Evolutionary conservation across 2,113 vertebrate genomes (phyloP).

Genomic region (Actinemys pallida): DNA sequence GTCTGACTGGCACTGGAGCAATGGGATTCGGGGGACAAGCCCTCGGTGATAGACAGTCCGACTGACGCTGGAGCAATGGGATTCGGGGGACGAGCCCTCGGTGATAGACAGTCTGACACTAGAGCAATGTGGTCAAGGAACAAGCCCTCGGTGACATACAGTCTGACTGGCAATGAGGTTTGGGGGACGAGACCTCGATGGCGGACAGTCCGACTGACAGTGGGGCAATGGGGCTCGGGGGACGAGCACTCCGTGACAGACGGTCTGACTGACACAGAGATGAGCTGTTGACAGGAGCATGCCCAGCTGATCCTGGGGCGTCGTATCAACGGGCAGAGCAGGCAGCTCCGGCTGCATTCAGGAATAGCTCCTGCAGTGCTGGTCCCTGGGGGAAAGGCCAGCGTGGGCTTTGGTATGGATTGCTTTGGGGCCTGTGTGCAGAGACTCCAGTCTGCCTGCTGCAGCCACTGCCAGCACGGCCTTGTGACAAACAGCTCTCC

Average conservation of each 20-base stretch:
- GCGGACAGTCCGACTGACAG: too few species aligned
- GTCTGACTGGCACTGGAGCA: background rate
- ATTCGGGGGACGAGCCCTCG: background rate
- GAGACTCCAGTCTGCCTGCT: background rate
- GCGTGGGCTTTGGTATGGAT: background rate
- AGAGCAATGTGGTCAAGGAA: background rate
- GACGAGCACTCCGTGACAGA: too few species aligned
- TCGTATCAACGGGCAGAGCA: background rate
- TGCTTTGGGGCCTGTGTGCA: background rate
- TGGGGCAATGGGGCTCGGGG: too few species aligned
- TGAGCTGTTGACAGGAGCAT: background rate
- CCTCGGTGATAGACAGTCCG: background rate
- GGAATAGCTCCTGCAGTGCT: background rate
- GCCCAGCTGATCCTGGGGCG: background rate
- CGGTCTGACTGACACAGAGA: background rate
- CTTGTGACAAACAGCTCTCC: background rate
- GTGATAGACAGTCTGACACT: background rate
- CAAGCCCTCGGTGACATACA: background rate
- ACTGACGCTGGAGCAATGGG: background rate
- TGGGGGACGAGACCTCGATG: too few species aligned
- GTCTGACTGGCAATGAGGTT: background rate
- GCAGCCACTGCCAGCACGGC: background rate
- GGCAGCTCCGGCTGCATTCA: background rate
- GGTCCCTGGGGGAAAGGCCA: background rate
- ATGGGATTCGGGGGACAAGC: accelerated